Conservation (phyloP, 2,888 invertebrate genomes). For the Brenthis daphne region DNA sequence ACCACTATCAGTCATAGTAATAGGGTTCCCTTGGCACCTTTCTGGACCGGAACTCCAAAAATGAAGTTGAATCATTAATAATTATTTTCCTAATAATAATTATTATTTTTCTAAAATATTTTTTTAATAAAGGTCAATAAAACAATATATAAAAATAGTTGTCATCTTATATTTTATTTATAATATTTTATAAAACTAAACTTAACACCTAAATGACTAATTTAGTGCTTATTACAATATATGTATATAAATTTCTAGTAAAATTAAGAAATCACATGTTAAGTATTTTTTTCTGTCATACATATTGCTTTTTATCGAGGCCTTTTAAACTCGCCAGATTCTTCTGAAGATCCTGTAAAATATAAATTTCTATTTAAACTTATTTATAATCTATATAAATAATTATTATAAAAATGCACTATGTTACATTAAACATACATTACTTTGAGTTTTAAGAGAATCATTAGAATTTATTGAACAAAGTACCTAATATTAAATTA, state of each 20-base stretch:
- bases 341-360: slow-evolving; percentile 72
- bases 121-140: neutral
- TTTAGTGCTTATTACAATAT: slow-evolving; percentile 55
- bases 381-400: neutral
- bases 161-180: slow-evolving; percentile 43
- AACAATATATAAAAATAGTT: slow-evolving; percentile 35
- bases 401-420: too few species aligned
- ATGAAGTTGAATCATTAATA: too few species aligned
- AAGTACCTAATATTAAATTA: too few species aligned
- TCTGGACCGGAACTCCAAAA: too few species aligned
- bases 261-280: slow-evolving; percentile 73
- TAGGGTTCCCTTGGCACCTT: too few species aligned
- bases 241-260: slow-evolving; percentile 54
- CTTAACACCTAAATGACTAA: slow-evolving; percentile 77
- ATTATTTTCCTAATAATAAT: neutral
- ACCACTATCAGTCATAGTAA: too few species aligned
- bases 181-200: slow-evolving; percentile 38
- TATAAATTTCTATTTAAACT: slow-evolving; percentile 8
- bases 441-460: too few species aligned
- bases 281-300: slow-evolving; percentile 51
- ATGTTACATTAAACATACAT: too few species aligned
- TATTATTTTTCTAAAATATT: neutral
- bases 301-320: slow-evolving; percentile 60
- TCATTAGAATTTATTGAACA: too few species aligned
- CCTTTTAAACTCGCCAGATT: slow-evolving; percentile 74